Percentiles rank a stretch among this genome's conserved stretches.
Evolutionary conservation across 2,113 vertebrate genomes (phyloP).

Genomic region (Anoplopoma fimbria): DNA sequence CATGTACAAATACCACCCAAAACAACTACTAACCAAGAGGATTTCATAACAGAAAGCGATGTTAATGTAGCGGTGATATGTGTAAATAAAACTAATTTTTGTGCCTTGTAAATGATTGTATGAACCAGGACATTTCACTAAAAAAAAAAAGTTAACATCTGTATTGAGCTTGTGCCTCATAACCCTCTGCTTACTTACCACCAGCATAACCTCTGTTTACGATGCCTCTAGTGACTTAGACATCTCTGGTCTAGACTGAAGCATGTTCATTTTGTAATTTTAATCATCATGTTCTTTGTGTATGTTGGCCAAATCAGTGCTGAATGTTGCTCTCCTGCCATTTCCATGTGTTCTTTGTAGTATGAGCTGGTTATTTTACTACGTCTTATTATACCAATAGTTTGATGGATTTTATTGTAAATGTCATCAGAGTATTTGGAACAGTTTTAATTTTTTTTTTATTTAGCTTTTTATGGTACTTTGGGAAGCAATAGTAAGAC

Average conservation of each 20-base stretch:
- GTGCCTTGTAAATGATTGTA: constrained; percentile 94
- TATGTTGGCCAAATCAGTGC: constrained; percentile 64
- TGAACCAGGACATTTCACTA: constrained; percentile 87
- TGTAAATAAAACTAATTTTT: constrained; percentile 97
- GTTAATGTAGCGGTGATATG: constrained; percentile 83
- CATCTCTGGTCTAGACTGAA: constrained; percentile 84
- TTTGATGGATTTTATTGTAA: constrained; percentile 67
- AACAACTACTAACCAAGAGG: constrained; percentile 92
- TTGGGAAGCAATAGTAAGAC: constrained; percentile 49
- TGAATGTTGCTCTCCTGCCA: constrained; percentile 53
- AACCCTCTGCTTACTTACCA: constrained; percentile 92
- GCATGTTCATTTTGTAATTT: constrained; percentile 84
- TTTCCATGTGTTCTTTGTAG: constrained; percentile 57
- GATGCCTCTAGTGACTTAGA: constrained; percentile 77
- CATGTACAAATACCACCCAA: constrained; percentile 82
- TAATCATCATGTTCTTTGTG: constrained; percentile 79
- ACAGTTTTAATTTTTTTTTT: constrained; percentile 56
- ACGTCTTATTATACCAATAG: constrained; percentile 57
- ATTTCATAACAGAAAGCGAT: constrained; percentile 82
- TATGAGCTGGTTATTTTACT: constrained; percentile 68
- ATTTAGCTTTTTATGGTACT: constrained; percentile 41
- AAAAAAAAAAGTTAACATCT: constrained; percentile 90
- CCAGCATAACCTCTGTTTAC: constrained; percentile 88
- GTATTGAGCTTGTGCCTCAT: constrained; percentile 90
- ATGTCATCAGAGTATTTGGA: constrained; percentile 57